Percentiles rank a stretch among this genome's conserved stretches.
These are phyloP conservation scores for Chalcosyrphus nemorum DNA, from an alignment of 2,888 invertebrate genomes.

Conservation along the genomic window DNA sequence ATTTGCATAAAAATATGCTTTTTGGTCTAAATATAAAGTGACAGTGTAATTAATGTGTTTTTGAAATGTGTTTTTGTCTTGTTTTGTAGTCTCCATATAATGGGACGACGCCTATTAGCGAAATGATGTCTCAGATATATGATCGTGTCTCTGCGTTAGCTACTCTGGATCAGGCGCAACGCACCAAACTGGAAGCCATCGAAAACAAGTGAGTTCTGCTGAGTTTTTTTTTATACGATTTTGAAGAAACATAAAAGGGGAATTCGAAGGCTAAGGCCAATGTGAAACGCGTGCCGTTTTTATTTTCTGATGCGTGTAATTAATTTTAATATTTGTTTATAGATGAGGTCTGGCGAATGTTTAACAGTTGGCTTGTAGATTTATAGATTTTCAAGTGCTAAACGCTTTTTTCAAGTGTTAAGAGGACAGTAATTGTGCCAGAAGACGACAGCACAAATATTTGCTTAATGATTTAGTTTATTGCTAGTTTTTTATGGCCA, in stretches of 20 bases:
- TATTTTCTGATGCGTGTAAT: background rate
- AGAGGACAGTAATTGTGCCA: background rate
- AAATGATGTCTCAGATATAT: constrained; percentile 78
- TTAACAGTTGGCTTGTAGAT: background rate
- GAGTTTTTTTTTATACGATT: background rate
- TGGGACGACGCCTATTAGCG: constrained; percentile 68
- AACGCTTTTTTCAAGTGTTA: background rate
- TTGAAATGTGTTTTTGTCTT: constrained; percentile 6
- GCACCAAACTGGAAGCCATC: constrained; percentile 79
- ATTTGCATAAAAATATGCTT: constrained; percentile 4
- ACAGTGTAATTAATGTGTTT: constrained; percentile 47
- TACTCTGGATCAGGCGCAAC: constrained; percentile 80
- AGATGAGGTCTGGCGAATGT: background rate
- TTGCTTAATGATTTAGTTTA: background rate
- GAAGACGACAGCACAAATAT: background rate
- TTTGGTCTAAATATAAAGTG: constrained; percentile 41
- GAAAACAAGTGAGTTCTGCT: constrained; percentile 80
- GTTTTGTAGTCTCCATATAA: constrained; percentile 37
- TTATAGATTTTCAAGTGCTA: constrained; percentile 1
- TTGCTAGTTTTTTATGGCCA: background rate
- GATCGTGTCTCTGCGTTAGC: constrained; percentile 80
- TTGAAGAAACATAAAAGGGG: background rate
- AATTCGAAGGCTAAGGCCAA: constrained; percentile 47
- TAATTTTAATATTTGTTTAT: background rate
- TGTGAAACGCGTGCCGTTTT: constrained; percentile 28